Evolutionary conservation across 1,140 invertebrate genomes (phyloP), one percentile per base, ranked within the genome.

Genomic region (Hesperophylax magnus): DNA sequence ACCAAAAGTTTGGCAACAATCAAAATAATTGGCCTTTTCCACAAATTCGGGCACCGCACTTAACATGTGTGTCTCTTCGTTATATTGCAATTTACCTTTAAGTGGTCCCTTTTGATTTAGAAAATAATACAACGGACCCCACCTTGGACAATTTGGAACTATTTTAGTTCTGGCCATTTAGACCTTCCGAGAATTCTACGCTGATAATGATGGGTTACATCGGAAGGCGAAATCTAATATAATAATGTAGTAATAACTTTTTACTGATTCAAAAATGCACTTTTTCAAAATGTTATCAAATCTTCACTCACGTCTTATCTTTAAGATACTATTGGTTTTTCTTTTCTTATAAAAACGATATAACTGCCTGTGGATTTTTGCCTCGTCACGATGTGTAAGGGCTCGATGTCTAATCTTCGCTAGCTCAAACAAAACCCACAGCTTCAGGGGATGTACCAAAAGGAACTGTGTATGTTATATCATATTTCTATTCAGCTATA

Each of bases 41-140:
- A 18, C 24, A 61, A 22, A 22, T 22, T 18, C 4, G 58, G 58
- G 15, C 58, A 2, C 63, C n/a, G 2, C 7, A 34, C 17, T 31
- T 34, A 27, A 67, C 39, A 39, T 31, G 17, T 3, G 63, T 67
- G 63, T 67, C 27, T 67, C 63, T 67, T 67, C 63, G 39, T 67
- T 67, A 67, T 27, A 67, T 34, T 31, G 63, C 63, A 67, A 67
- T 67, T 67, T 67, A 67, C 63, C 63, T 67, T 67, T 67, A 67
- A 67, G 31, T 67, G 63, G 11, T 8, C 27, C 24, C 63, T 67
- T 67, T 67, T 67, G 24, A 34, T 27, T 27, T 27, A 15, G 7
- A 67, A 22, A 34, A 9, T 14, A 47, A 47, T 27, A 34, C n/a
- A 67, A 17, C 27, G 6, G 31, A 67, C 22, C 63, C 63, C 63